These are phyloP conservation scores for Euura lappo DNA, from an alignment of 1,140 invertebrate genomes.

Conservation along the genomic window DNA sequence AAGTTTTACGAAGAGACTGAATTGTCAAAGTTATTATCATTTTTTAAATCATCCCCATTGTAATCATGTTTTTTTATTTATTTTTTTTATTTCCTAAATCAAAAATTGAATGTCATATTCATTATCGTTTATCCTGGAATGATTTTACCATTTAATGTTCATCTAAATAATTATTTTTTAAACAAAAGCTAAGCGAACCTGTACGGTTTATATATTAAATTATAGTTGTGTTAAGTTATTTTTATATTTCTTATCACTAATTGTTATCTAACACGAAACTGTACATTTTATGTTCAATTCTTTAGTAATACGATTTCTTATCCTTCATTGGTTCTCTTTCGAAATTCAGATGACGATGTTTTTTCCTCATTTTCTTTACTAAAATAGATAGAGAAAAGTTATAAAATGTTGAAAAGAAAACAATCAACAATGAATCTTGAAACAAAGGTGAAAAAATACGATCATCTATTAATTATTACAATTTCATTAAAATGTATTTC, in stretches of 20 bases:
- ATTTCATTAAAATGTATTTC: background rate
- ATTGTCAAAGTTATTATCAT: background rate
- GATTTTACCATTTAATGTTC: background rate
- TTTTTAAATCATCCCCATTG: background rate
- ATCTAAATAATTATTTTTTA: background rate
- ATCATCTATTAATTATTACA: background rate
- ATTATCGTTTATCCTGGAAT: background rate
- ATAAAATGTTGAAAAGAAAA: background rate
- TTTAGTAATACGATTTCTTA: background rate
- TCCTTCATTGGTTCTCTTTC: background rate
- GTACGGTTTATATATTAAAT: background rate
- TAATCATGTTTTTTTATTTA: too few species aligned
- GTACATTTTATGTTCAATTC: background rate
- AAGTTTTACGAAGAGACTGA: constrained; percentile 2
- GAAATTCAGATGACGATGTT: background rate
- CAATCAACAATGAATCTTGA: background rate
- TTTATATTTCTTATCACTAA: background rate
- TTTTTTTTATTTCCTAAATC: background rate
- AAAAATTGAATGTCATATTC: constrained; percentile 5
- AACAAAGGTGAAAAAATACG: background rate
- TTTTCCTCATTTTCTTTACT: background rate
- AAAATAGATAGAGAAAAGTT: background rate
- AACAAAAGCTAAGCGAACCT: too few species aligned
- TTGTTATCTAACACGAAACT: too few species aligned
- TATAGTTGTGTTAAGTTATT: background rate